These are phyloP conservation scores for Machimus rusticus DNA, from an alignment of 2,888 invertebrate species.

Conservation along the genomic window DNA sequence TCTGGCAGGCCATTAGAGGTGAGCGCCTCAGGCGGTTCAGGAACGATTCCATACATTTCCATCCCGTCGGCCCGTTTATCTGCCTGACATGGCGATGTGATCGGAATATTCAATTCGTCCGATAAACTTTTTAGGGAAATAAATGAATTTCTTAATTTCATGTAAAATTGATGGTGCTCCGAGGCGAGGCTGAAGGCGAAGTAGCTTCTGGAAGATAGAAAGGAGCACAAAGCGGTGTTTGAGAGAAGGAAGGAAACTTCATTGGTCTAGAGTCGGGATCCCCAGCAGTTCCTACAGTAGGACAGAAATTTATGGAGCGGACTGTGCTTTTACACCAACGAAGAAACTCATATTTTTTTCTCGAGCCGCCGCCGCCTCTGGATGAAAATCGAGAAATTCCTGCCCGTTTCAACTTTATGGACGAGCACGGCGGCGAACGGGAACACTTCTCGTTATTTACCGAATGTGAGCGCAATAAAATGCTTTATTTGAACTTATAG, in stretches of 20 bases:
- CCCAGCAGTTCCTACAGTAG: background rate
- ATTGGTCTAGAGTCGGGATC: background rate
- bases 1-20: constrained; percentile 19
- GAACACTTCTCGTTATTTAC: background rate
- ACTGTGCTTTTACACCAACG: background rate
- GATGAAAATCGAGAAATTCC: background rate
- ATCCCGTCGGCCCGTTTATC: constrained; percentile 8
- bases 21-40: background rate
- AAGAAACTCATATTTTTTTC: background rate
- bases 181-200: constrained; percentile 80
- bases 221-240: background rate
- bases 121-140: constrained; percentile 72
- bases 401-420: background rate
- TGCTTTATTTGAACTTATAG: constrained; percentile 12
- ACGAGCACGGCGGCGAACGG: background rate
- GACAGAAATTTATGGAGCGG: constrained; percentile 13
- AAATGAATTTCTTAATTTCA: constrained; percentile 75
- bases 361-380: background rate
- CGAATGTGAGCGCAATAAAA: constrained; percentile 12
- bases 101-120: constrained; percentile 68
- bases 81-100: constrained; percentile 50
- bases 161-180: constrained; percentile 79
- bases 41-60: background rate
- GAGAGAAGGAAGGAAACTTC: background rate
- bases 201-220: constrained; percentile 66